phyloP scores from a whole-genome alignment of 1,140 invertebrate species.

The Holotrichia oblita region DNA sequence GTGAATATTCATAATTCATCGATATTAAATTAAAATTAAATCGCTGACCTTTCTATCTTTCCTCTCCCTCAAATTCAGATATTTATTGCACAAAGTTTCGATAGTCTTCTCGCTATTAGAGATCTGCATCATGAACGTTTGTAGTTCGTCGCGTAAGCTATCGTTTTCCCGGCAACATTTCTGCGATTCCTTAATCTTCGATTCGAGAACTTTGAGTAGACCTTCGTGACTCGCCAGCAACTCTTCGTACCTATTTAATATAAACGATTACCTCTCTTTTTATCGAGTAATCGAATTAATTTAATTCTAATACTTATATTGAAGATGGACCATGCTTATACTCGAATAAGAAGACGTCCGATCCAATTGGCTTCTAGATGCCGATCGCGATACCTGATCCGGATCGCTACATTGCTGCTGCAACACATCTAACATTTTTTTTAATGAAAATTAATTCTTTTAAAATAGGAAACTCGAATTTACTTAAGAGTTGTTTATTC shows the following conservation, averaged over 20 bases:
- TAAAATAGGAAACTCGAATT: background rate
- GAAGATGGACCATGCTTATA: conserved; percentile 51
- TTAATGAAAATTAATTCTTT: background rate
- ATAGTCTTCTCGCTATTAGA: conserved; percentile 42
- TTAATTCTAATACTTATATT: conserved; percentile 47
- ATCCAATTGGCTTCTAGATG: conserved; percentile 42
- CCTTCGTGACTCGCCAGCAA: conserved; percentile 48
- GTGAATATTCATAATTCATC: no score
- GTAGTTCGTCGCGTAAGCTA: conserved; percentile 43
- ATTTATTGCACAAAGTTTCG: conserved; percentile 44
- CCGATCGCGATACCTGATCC: conserved; percentile 12
- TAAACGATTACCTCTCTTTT: background rate
- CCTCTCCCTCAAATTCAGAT: conserved; percentile 44
- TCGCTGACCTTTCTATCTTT: conserved; percentile 46
- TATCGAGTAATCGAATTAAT: no score
- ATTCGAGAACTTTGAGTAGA: conserved; percentile 47
- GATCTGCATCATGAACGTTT: conserved; percentile 40
- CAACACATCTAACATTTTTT: conserved; percentile 47
- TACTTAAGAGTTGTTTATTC: conserved; percentile 46
- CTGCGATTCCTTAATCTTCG: conserved; percentile 49
- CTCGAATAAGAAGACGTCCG: conserved; percentile 46
- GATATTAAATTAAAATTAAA: no score
- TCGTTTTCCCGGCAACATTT: conserved; percentile 48
- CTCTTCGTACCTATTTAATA: conserved; percentile 47
- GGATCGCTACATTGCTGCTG: conserved; percentile 48